These are phyloP conservation scores for Paragorgia papillata DNA, from an alignment of 92 coral and sea anemone species.

Conservation along the genomic window DNA sequence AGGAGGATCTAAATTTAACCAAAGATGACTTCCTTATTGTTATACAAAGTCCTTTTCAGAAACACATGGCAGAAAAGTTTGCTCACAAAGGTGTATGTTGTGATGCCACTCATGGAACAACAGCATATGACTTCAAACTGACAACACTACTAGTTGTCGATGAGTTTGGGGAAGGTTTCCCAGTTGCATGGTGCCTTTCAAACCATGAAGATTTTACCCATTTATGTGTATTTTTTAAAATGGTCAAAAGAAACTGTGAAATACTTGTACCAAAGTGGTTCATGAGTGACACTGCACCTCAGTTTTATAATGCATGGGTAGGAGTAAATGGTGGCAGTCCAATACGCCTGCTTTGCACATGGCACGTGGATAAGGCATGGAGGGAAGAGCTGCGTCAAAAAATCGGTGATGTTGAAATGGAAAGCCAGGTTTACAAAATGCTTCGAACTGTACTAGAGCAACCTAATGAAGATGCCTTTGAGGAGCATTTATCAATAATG, in stretches of 20 bases:
- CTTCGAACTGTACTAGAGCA: slow-evolving; percentile 55
- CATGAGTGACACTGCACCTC: slow-evolving; percentile 49
- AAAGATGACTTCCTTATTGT: slow-evolving; percentile 44
- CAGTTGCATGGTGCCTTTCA: slow-evolving; percentile 44
- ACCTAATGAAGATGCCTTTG: slow-evolving; percentile 46
- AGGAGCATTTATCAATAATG: slow-evolving; percentile 20
- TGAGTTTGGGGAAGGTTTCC: slow-evolving; percentile 50
- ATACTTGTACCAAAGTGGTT: slow-evolving; percentile 16
- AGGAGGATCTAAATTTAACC: slow-evolving; percentile 42
- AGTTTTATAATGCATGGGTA: slow-evolving; percentile 45
- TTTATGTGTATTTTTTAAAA: slow-evolving; percentile 15
- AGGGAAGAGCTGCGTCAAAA: slow-evolving; percentile 33
- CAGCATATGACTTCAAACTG: slow-evolving; percentile 43
- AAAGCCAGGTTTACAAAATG: slow-evolving; percentile 59
- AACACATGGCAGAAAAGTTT: slow-evolving; percentile 38
- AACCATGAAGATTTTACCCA: slow-evolving; percentile 43
- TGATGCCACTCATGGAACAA: slow-evolving; percentile 49
- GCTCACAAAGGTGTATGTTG: slow-evolving; percentile 51
- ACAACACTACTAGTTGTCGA: slow-evolving; percentile 44
- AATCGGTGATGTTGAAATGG: slow-evolving; percentile 41
- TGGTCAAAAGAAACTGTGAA: slow-evolving; percentile 29
- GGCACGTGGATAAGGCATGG: no score
- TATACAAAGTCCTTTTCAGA: slow-evolving; percentile 43
- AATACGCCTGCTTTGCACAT: slow-evolving; percentile 16
- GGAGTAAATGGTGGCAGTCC: slow-evolving; percentile 31